Evolutionary conservation across 2,888 invertebrate species (phyloP).

Genomic region (Clunio marinus): DNA sequence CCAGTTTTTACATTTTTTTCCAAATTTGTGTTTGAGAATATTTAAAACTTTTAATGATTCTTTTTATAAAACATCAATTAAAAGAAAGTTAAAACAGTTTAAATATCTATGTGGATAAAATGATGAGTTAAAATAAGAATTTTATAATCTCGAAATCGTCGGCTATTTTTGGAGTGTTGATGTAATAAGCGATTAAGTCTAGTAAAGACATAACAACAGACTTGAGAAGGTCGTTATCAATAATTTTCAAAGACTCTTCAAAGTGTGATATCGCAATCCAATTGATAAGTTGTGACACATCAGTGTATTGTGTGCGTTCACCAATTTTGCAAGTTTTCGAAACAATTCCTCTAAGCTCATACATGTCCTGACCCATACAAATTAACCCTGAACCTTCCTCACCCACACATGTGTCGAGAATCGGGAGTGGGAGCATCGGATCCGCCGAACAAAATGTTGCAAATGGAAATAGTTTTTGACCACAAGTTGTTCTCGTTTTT

Average conservation of each 20-base stretch:
- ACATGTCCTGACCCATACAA: conserved; percentile 20
- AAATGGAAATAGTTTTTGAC: neutral
- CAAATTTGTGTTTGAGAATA: neutral
- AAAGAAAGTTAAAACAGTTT: neutral
- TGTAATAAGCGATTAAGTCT: conserved; percentile 1
- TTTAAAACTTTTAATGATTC: conserved; percentile 9
- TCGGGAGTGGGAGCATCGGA: neutral
- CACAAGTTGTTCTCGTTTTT: neutral
- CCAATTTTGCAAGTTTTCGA: neutral
- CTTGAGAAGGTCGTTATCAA: conserved; percentile 8
- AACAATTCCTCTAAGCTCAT: conserved; percentile 9
- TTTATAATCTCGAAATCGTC: conserved; percentile 29
- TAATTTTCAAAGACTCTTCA: neutral
- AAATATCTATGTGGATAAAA: neutral
- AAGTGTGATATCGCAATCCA: conserved; percentile 13
- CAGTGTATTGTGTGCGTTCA: neutral
- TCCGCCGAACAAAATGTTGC: conserved; percentile 22
- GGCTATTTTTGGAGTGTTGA: neutral
- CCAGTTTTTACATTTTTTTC: neutral
- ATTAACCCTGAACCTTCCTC: conserved; percentile 17
- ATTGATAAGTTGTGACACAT: conserved; percentile 21
- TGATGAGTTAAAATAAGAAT: conserved; percentile 16
- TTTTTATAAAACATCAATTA: neutral
- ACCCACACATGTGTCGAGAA: neutral
- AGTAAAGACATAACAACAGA: neutral